Evolutionary conservation across 2,888 invertebrate species (phyloP), one percentile per base, ranked within the genome.

Genomic region (Phrixothrix hirtus): DNA sequence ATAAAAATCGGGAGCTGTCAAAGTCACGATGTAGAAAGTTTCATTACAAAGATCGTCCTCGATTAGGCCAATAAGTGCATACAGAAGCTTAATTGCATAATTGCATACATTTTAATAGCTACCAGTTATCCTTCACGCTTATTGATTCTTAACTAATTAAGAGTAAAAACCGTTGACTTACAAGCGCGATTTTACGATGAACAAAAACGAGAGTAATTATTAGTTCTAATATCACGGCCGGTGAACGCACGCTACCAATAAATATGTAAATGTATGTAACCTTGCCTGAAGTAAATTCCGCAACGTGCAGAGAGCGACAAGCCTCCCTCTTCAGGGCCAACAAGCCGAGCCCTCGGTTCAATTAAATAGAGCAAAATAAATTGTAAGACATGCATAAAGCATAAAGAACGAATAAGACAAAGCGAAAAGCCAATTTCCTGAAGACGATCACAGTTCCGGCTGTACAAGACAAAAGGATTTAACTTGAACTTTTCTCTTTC

Each of bases 401-500:
- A 35, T 13, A 37, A 37, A 26, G 37, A 15, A 10, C 21, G 13
- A 11, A 14, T 21, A 21, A 34, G 32, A 32, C 17, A 45, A 46
- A 39, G 39, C 37, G 55, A 56, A 34, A 57, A 56, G 55, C 51
- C 62, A 69, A 69, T 71, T 72, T 71, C 70, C 71, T 60, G 58
- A 53, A 48, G 55, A 51, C 36, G 36, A 13, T 50, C 13, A 27
- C 51, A 49, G 46, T 67, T 71, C 70, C 71, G 62, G 60, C 68
- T 70, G 71, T 35, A 29, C 9, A 43, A 64, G 69, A 71, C 71
- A 71, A 68, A n/a, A 60, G 48, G 61, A 29, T 45, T 45, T 45
- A 32, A 50, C 30, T 36, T 25, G 10, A 13, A 17, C 50, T 55
- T 60, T 63, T 58, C 65, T 62, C 59, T 63, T 86, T 29, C 82